phyloP scores from a whole-genome alignment of 2,888 invertebrate genomes.

The Perizoma flavofasciatum region DNA sequence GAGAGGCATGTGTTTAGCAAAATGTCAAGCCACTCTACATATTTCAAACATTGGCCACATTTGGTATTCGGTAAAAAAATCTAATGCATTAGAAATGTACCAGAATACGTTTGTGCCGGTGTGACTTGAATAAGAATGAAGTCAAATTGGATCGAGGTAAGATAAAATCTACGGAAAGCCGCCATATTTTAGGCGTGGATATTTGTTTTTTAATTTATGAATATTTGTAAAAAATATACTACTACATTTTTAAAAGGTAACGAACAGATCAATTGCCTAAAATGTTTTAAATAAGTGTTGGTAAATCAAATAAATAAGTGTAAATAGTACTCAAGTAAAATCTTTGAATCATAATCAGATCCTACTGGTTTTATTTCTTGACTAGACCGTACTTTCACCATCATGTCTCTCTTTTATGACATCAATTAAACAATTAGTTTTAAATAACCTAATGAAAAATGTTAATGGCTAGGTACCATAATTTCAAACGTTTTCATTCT shows the following conservation, averaged over 20 bases:
- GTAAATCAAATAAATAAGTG: no score
- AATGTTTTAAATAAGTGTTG: not conserved
- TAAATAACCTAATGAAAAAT: constrained; percentile 1
- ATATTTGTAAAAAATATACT: no score
- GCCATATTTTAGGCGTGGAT: constrained; percentile 40
- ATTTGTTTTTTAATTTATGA: constrained; percentile 20
- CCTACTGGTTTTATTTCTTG: no score
- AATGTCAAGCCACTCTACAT: constrained; percentile 40
- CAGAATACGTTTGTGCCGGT: constrained; percentile 64
- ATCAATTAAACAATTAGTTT: not conserved
- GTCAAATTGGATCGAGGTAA: constrained; percentile 72
- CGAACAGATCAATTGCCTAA: no score
- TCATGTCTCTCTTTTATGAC: no score
- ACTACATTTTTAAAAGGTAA: not conserved
- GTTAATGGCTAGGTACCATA: not conserved
- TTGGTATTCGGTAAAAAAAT: constrained; percentile 54
- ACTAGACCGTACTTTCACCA: no score
- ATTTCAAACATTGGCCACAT: constrained; percentile 42
- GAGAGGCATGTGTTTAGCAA: constrained; percentile 28
- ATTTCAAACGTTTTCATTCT: not conserved
- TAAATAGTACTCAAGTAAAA: no score
- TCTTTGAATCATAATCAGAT: no score
- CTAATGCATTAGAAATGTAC: constrained; percentile 76
- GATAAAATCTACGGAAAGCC: constrained; percentile 62
- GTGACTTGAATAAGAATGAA: constrained; percentile 79